These are phyloP conservation scores for Sebastes iracundus DNA, from an alignment of 2,797 vertebrate genomes.

Conservation along the genomic window DNA sequence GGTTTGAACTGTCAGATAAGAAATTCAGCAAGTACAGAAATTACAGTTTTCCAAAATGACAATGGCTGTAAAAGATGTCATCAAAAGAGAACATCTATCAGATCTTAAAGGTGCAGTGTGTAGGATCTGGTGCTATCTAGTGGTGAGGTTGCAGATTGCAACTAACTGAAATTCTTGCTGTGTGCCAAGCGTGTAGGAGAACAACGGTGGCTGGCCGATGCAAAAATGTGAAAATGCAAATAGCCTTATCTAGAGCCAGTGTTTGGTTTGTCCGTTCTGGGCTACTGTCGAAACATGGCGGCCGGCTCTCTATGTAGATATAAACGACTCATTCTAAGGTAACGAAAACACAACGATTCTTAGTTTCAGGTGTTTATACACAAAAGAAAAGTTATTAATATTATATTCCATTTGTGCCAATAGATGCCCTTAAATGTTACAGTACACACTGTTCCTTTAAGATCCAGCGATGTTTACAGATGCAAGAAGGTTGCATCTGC, in stretches of 20 bases:
- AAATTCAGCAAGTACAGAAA: neutral
- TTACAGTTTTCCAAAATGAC: neutral
- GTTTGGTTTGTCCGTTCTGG: neutral
- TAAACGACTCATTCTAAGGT: neutral
- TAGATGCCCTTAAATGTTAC: neutral
- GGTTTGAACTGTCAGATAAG: neutral
- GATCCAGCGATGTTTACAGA: neutral
- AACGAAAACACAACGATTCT: neutral
- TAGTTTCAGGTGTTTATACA: neutral
- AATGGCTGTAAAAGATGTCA: neutral
- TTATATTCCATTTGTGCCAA: neutral
- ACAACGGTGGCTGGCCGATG: neutral
- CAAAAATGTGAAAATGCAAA: neutral
- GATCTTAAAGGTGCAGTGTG: neutral
- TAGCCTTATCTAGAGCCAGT: neutral
- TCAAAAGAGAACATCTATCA: neutral
- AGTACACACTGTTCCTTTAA: neutral
- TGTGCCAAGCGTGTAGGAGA: neutral
- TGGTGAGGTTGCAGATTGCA: neutral
- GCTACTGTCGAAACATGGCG: neutral
- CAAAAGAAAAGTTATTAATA: neutral
- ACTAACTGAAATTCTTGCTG: no score
- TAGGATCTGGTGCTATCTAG: neutral
- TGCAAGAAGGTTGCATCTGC: slow-evolving; percentile 1
- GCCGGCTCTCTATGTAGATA: neutral